Conservation (phyloP, 1,140 invertebrate genomes). For the Pygmarrhopalites habei region DNA sequence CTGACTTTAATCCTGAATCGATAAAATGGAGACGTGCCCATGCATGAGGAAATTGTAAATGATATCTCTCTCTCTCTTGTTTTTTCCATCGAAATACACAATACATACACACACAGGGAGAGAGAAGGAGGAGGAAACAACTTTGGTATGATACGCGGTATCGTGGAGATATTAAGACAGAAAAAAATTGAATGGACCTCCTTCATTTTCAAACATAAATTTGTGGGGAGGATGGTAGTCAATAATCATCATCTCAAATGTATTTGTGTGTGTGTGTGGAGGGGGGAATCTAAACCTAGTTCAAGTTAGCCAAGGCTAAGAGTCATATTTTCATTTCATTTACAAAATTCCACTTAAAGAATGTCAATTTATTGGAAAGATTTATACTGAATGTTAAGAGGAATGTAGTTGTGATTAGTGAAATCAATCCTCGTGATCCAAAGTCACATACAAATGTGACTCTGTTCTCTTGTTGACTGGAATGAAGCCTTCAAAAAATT, state of each 20-base stretch:
- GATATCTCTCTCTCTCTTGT: not conserved
- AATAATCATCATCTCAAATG: no score
- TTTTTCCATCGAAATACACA: not conserved
- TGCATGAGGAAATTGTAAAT: not conserved
- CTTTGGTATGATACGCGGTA: no score
- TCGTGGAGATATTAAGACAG: not conserved
- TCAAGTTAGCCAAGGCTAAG: no score
- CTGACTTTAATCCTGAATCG: slow-evolving; percentile 1
- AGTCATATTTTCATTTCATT: no score
- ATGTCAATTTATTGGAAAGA: no score
- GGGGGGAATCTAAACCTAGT: no score
- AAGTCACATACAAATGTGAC: not conserved
- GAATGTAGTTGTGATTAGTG: not conserved
- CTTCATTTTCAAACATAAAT: not conserved
- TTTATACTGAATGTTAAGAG: not conserved
- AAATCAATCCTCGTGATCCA: not conserved
- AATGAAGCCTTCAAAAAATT: not conserved
- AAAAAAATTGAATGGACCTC: not conserved
- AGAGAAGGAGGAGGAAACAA: not conserved
- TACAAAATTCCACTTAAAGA: no score
- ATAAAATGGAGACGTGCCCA: slow-evolving; percentile 1
- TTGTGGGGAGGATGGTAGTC: not conserved
- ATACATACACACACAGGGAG: not conserved
- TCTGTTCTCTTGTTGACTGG: not conserved
- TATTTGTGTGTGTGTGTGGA: no score